Evolutionary conservation across 1,140 invertebrate species (phyloP).

Genomic region (Oncopodura yosiiana): DNA sequence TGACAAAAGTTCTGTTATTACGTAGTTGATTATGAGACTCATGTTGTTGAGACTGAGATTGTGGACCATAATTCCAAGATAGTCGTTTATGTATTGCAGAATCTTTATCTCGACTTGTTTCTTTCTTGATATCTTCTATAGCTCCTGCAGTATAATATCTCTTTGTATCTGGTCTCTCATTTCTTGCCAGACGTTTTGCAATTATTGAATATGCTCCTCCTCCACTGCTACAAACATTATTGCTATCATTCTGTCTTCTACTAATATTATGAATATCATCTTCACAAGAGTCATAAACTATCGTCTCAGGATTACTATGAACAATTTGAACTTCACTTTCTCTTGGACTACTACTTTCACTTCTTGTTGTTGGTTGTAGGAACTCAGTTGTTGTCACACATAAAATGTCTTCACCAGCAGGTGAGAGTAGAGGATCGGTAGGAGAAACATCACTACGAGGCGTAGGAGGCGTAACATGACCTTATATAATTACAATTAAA

Average conservation of each 20-base stretch:
- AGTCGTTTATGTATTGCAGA: conserved; percentile 53
- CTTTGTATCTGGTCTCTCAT: conserved; percentile 44
- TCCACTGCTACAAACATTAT: conserved; percentile 9
- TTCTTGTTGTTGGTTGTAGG: too few species aligned
- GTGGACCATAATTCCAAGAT: conserved; percentile 53
- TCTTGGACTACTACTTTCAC: not conserved
- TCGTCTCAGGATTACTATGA: conserved; percentile 25
- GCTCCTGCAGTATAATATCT: conserved; percentile 56
- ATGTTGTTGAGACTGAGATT: conserved; percentile 30
- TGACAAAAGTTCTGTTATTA: conserved; percentile 39
- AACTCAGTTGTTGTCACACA: not conserved
- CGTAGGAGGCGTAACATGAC: conserved; percentile 37
- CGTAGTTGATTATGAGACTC: conserved; percentile 17
- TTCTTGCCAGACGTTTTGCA: conserved; percentile 44
- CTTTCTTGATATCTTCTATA: conserved; percentile 55
- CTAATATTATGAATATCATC: too few species aligned
- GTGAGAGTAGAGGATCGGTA: conserved; percentile 16
- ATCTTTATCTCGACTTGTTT: conserved; percentile 44
- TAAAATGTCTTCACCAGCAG: not conserved
- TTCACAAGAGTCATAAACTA: too few species aligned
- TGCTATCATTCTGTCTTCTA: not conserved
- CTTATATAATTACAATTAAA: not conserved
- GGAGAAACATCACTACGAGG: conserved; percentile 33
- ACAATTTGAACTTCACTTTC: conserved; percentile 23
- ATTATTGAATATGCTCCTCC: conserved; percentile 8